Evolutionary conservation across 2,797 vertebrate species (phyloP).

Genomic region (Xiphophorus birchmanni): DNA sequence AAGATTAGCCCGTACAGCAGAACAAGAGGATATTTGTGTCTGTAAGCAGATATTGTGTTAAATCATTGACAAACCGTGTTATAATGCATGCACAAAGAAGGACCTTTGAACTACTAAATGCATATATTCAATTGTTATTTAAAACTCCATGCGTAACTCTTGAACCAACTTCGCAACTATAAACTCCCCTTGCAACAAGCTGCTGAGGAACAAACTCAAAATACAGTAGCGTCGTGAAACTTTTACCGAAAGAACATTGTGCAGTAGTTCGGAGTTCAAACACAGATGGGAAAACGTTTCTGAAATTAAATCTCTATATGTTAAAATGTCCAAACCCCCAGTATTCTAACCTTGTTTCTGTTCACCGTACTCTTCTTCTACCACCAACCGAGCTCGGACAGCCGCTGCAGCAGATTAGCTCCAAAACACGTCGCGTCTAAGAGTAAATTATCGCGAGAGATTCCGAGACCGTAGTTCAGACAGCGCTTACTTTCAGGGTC

Average conservation of each 20-base stretch:
- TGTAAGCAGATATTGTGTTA: neutral
- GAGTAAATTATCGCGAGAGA: slow-evolving; percentile 38
- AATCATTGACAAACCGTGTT: slow-evolving; percentile 14
- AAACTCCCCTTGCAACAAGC: neutral
- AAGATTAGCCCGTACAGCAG: no score
- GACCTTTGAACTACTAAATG: slow-evolving; percentile 43
- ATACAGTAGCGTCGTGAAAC: neutral
- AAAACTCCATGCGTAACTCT: neutral
- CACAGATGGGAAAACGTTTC: neutral
- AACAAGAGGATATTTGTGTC: neutral
- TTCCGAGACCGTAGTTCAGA: slow-evolving; percentile 10
- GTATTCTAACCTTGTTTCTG: slow-evolving; percentile 42
- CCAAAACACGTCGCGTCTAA: neutral
- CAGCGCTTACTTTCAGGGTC: neutral
- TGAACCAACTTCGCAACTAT: neutral
- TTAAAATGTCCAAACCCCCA: neutral
- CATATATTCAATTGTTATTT: neutral
- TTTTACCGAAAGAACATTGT: neutral
- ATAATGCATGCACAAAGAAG: neutral
- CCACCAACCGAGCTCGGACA: neutral
- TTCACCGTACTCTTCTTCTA: fast-evolving
- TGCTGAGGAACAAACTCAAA: neutral
- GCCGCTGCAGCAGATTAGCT: neutral
- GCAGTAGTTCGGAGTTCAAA: neutral
- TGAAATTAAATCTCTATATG: neutral